These are phyloP conservation scores for Cherax quadricarinatus DNA, from an alignment of 1,140 invertebrate species.

Conservation along the genomic window DNA sequence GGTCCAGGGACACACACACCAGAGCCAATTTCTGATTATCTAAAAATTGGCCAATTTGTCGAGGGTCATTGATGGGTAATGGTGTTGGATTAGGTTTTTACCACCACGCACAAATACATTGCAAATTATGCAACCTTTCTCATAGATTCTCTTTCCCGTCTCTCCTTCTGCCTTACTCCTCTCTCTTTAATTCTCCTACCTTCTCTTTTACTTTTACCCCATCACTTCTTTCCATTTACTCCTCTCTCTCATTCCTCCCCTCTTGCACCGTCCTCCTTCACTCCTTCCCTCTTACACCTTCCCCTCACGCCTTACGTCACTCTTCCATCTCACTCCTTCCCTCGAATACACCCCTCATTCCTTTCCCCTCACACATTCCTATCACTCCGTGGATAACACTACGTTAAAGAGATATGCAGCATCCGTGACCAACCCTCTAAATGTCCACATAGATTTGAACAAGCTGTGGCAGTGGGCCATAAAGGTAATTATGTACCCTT, in stretches of 20 bases:
- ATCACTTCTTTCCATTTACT: no score
- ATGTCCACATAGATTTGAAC: no score
- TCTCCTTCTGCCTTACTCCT: not conserved
- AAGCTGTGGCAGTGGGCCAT: no score
- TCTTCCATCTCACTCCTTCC: not conserved
- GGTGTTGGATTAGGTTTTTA: constrained; percentile 13
- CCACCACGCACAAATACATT: not conserved
- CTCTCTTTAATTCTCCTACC: no score
- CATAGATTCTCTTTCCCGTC: not conserved
- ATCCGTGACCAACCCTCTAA: no score
- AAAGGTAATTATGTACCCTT: no score
- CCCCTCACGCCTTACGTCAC: not conserved
- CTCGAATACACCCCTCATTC: not conserved
- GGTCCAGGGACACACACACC: not conserved
- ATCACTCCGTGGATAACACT: no score
- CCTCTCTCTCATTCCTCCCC: no score
- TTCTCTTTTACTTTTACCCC: no score
- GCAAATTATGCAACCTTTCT: constrained; percentile 2
- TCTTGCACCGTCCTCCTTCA: no score
- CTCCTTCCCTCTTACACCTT: not conserved
- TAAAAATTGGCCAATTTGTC: constrained; percentile 56
- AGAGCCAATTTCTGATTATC: constrained; percentile 49
- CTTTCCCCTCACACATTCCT: not conserved
- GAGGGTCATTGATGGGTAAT: constrained; percentile 47
- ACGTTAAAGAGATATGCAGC: no score